These are phyloP conservation scores for Andrena hattorfiana DNA, from an alignment of 2,888 invertebrate genomes.

Conservation along the genomic window DNA sequence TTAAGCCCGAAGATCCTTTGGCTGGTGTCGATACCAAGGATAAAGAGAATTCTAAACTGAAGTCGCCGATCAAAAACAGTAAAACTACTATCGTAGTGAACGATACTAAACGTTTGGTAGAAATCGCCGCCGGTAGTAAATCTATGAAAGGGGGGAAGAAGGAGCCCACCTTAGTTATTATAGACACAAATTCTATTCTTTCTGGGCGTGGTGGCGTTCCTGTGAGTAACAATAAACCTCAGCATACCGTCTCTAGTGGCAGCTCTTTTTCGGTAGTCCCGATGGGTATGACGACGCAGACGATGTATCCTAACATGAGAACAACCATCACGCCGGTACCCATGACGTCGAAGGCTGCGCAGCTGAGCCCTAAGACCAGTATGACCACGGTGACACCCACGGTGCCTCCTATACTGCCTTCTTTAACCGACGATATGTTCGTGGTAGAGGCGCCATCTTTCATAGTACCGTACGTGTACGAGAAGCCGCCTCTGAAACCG, in stretches of 20 bases:
- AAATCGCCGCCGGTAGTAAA: slow-evolving; percentile 89
- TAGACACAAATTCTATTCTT: slow-evolving; percentile 91
- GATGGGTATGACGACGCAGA: slow-evolving; percentile 87
- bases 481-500: slow-evolving; percentile 93
- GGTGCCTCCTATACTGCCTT: slow-evolving; percentile 90
- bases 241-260: slow-evolving; percentile 76
- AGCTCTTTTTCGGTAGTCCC: slow-evolving; percentile 85
- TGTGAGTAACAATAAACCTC: slow-evolving; percentile 82
- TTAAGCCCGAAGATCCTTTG: slow-evolving; percentile 87
- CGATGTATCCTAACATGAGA: slow-evolving; percentile 88
- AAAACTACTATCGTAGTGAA: slow-evolving; percentile 89
- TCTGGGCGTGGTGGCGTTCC: slow-evolving; percentile 88
- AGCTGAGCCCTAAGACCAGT: slow-evolving; percentile 77
- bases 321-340: slow-evolving; percentile 87
- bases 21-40: slow-evolving; percentile 85
- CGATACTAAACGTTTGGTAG: slow-evolving; percentile 90
- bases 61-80: slow-evolving; percentile 78
- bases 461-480: slow-evolving; percentile 97
- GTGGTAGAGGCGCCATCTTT: slow-evolving; percentile 97
- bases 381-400: slow-evolving; percentile 76
- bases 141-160: slow-evolving; percentile 87
- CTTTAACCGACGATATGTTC: slow-evolving; percentile 96
- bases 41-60: slow-evolving; percentile 82
- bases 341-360: slow-evolving; percentile 80
- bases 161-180: slow-evolving; percentile 91